These are phyloP conservation scores for Martes martes DNA, from an alignment of 2,113 vertebrate species.

Conservation along the genomic window DNA sequence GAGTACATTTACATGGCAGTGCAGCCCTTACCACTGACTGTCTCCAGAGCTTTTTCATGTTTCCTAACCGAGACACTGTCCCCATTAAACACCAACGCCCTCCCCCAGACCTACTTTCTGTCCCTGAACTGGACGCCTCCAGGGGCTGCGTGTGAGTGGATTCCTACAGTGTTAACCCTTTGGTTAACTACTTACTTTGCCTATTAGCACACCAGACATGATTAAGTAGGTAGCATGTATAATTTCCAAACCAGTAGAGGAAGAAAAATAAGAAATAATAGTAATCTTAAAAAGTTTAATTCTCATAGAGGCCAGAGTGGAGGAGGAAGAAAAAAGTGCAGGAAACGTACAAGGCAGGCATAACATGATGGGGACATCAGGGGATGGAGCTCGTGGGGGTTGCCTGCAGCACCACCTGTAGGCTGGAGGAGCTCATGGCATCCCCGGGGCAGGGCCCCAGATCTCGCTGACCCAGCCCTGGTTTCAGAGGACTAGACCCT, in stretches of 20 bases:
- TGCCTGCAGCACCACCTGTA: background rate
- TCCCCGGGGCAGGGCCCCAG: background rate
- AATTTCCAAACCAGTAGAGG: background rate
- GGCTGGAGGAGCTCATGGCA: background rate
- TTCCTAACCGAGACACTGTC: background rate
- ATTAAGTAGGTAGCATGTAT: background rate
- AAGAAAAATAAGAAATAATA: background rate
- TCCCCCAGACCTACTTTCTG: rapidly evolving
- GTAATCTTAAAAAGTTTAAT: background rate
- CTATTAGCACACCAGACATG: background rate
- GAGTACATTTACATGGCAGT: rapidly evolving
- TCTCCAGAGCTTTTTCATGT: background rate
- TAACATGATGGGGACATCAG: rapidly evolving
- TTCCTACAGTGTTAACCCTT: no score
- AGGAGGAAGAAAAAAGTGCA: background rate
- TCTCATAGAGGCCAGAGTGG: background rate
- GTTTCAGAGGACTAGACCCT: background rate
- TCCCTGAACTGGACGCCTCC: background rate
- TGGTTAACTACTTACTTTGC: background rate
- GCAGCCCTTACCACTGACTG: rapidly evolving
- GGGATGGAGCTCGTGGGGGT: rapidly evolving
- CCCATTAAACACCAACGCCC: background rate
- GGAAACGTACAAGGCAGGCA: background rate
- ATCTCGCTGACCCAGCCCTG: rapidly evolving
- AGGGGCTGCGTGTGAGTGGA: background rate